Evolutionary conservation across 2,888 invertebrate species (phyloP).

Genomic region (Boloria euphrosyne): DNA sequence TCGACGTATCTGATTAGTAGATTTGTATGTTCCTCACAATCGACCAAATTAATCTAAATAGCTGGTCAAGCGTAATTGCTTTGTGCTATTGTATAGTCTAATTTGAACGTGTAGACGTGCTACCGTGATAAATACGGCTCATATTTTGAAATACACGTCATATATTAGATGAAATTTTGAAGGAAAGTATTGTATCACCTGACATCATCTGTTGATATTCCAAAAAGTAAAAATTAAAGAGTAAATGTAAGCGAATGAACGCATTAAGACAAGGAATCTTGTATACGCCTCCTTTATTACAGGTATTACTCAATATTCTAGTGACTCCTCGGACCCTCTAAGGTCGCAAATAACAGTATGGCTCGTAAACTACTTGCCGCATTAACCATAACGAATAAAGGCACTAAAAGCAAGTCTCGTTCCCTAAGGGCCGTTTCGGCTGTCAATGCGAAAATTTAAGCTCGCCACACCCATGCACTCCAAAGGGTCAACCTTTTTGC

Average conservation of each 20-base stretch:
- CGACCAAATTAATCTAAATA: constrained; percentile 56
- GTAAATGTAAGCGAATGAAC: not conserved
- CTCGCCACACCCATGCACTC: constrained; percentile 80
- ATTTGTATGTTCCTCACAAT: constrained; percentile 54
- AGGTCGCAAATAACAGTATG: constrained; percentile 75
- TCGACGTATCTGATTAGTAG: constrained; percentile 57
- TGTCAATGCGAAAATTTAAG: constrained; percentile 82
- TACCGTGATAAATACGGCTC: constrained; percentile 28
- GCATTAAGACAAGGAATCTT: not conserved
- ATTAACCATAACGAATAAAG: constrained; percentile 82
- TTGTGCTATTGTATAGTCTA: constrained; percentile 32
- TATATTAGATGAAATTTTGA: not conserved
- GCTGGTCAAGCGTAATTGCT: constrained; percentile 41
- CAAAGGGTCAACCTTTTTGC: constrained; percentile 75
- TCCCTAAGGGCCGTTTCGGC: constrained; percentile 80
- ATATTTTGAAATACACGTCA: constrained; percentile 1
- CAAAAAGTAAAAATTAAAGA: not conserved
- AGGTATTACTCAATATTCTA: constrained; percentile 28
- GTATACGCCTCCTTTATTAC: constrained; percentile 8
- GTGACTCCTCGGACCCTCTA: constrained; percentile 46
- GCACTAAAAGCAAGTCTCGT: constrained; percentile 77
- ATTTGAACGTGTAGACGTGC: constrained; percentile 23
- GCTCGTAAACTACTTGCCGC: constrained; percentile 78
- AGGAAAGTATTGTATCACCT: no score
- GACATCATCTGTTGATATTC: no score